Evolutionary conservation across 2,888 invertebrate species (phyloP).

Genomic region (Celastrina argiolus): DNA sequence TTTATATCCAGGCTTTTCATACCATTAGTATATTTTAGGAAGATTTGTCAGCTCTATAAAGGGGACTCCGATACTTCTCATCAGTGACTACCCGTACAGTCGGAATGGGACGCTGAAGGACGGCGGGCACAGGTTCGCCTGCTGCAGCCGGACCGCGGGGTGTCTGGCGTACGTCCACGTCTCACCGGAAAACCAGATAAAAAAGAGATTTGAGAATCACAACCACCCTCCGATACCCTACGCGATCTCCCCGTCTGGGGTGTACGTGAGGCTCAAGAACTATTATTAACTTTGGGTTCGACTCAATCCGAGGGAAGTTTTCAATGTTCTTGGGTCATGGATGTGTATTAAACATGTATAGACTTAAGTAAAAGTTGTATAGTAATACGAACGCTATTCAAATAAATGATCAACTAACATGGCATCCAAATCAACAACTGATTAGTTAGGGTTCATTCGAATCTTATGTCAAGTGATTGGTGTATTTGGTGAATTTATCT

Average conservation of each 20-base stretch:
- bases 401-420: too few relatives aligned
- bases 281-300: too few relatives aligned
- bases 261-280: conserved; percentile 32
- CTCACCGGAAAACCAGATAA: conserved; percentile 33
- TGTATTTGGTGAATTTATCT: too few relatives aligned
- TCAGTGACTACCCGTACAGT: conserved; percentile 42
- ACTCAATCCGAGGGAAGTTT: too few relatives aligned
- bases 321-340: too few relatives aligned
- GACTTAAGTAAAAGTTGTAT: too few relatives aligned
- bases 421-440: too few relatives aligned
- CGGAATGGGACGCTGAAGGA: conserved; percentile 6
- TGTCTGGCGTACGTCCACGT: conserved; percentile 40
- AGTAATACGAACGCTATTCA: too few relatives aligned
- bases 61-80: conserved; percentile 33
- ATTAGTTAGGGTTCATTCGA: too few relatives aligned
- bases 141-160: conserved; percentile 37
- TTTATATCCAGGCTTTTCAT: not conserved
- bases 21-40: conserved; percentile 16
- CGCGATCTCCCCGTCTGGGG: conserved; percentile 33
- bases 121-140: conserved; percentile 34
- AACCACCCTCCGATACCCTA: conserved; percentile 36
- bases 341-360: too few relatives aligned
- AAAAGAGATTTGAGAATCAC: conserved; percentile 35
- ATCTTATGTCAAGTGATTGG: too few relatives aligned
- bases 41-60: conserved; percentile 23